Evolutionary conservation across 1,140 invertebrate genomes (phyloP), one percentile per base, ranked within the genome.

Genomic region (Medauroidea extradentata): DNA sequence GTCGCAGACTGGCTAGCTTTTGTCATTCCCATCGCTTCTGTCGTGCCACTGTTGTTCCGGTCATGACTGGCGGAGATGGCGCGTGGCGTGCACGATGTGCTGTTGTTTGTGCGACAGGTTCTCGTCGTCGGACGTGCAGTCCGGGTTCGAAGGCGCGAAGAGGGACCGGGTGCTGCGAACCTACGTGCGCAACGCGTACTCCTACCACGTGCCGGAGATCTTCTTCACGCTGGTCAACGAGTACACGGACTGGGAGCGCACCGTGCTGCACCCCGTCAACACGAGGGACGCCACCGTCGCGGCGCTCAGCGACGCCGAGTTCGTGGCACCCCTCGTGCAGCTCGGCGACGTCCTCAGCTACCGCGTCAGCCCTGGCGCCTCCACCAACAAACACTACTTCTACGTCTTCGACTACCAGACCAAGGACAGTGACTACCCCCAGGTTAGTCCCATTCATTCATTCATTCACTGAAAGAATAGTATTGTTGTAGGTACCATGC

Each of bases 141-240:
- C 84, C 55, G 96, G 96, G 19, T 94, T 99, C 69, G 91, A 95
- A 69, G 88, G 90, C 43, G 88, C 91, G 57, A 79, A 92, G 58
- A 83, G 95, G 58, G 91, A 95, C 71, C 87, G 89, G 73, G 94
- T 97, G 67, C 85, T 98, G 64, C 83, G 94, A 63, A 97, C 94
- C 8, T 93, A 98, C 69, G 89, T 94, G 14, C 82, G 95, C 51
- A 98, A 98, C 74, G 86, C 93, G 27, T 96, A 94, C 78, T 89
- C 85, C 57, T 96, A 93, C 77, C 95, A 98, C 74, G 81, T 96
- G 62, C 94, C 93, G 67, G 95, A 99, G 75, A 97, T 99, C 72
- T 96, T 95, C 76, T 94, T 96, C 68, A 97, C 96, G 39, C 87
- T 94, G 21, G 89, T 96, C 38, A 98, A 98, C 71, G 94, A 98